Percentiles rank a stretch among this genome's conserved stretches.
These are phyloP conservation scores for Peromyscus aztecus DNA, from an alignment of 2,797 vertebrate genomes.

Conservation along the genomic window DNA sequence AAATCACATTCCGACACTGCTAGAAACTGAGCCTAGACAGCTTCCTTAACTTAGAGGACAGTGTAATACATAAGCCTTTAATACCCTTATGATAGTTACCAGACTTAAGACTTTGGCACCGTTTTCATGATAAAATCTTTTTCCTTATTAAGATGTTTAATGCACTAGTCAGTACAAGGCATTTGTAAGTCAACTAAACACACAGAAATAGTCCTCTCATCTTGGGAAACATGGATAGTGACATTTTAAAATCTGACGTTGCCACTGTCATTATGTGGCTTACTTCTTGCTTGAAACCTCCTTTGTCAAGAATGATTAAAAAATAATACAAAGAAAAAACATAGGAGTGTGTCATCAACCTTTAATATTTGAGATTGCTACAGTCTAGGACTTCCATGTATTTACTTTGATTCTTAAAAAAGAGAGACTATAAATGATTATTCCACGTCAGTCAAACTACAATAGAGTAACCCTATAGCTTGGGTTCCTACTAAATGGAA, in stretches of 20 bases:
- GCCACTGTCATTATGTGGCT: neutral
- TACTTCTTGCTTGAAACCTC: neutral
- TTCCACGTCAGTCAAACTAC: neutral
- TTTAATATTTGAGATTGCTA: neutral
- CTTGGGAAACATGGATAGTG: conserved; percentile 4
- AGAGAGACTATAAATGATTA: neutral
- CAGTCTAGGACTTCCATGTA: neutral
- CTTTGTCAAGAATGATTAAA: neutral
- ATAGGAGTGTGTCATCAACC: neutral
- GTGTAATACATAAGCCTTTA: conserved; percentile 85
- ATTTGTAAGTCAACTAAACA: conserved; percentile 49
- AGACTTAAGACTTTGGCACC: conserved; percentile 72
- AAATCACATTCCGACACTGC: conserved; percentile 86
- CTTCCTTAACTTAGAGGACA: conserved; percentile 85
- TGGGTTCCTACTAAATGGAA: neutral
- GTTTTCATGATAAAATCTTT: conserved; percentile 73
- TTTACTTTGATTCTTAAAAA: neutral
- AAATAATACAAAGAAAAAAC: neutral
- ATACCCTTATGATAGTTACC: conserved; percentile 85
- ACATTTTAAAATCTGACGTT: neutral
- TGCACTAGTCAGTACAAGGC: conserved; percentile 4
- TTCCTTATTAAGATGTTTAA: conserved; percentile 75
- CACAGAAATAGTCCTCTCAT: neutral
- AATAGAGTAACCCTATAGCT: neutral
- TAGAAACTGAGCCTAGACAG: conserved; percentile 85